A percentile compares a stretch with the other conserved stretches of the same genome.
These are phyloP conservation scores for Malurus splendens DNA, from an alignment of 2,797 vertebrate genomes.

Conservation along the genomic window DNA sequence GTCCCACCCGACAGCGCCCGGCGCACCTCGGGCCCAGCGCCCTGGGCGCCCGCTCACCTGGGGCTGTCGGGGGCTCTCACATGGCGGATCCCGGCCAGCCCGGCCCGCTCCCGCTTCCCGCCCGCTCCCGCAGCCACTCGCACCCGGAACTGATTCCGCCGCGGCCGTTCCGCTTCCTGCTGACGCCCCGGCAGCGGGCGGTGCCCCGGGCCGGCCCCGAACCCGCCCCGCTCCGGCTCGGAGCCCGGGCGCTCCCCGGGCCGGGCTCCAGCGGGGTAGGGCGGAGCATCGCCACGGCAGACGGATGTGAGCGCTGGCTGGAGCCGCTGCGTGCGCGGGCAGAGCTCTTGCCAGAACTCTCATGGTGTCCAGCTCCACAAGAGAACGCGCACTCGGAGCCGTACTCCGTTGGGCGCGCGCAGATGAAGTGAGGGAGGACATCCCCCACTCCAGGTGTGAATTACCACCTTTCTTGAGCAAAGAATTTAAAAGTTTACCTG, in stretches of 20 bases:
- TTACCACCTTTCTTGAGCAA: background rate
- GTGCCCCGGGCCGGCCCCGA: background rate
- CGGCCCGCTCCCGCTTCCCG: slow-evolving; percentile 14
- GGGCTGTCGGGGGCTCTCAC: slow-evolving; percentile 1
- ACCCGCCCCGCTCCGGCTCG: background rate
- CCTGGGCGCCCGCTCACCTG: background rate
- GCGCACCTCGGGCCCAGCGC: background rate
- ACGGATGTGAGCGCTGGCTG: rapidly evolving
- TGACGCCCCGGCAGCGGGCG: background rate
- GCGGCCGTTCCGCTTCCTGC: slow-evolving; percentile 13
- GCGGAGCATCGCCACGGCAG: background rate
- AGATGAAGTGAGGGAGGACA: background rate
- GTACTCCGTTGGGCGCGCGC: too few species aligned
- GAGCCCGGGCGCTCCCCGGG: background rate
- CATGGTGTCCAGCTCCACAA: background rate
- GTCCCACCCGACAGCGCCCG: background rate
- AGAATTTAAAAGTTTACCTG: background rate
- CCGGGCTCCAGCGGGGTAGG: rapidly evolving
- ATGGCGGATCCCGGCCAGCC: background rate
- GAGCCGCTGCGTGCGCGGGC: background rate
- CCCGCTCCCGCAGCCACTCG: slow-evolving; percentile 17
- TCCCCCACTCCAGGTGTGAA: background rate
- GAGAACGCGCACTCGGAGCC: background rate
- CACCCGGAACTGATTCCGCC: background rate
- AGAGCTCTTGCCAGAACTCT: too few species aligned